Base-by-base conservation (phyloP, 2,113 vertebrate genomes). In the Hippocampus mohnikei region DNA sequence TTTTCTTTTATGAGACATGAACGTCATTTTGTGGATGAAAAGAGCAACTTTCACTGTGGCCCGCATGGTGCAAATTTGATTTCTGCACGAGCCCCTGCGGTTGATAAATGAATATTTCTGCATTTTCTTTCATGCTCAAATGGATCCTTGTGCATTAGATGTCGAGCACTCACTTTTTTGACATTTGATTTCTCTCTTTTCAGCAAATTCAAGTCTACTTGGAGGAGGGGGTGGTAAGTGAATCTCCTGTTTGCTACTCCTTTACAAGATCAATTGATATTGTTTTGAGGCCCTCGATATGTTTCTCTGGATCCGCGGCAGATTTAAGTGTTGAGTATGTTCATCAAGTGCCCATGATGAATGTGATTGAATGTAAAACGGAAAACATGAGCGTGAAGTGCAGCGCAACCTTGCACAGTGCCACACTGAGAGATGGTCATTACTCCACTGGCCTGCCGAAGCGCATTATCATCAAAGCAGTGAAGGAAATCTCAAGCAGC, bases 141-240 rank as follows among this genome's bases (percentile, higher is more conserved):
- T 27, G 18, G 18, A 58, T 27, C 55, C 2, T 1, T 58, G 33
- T 59, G 25, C 37, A 16, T 60, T 5, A 11, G 8, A 11, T 3
- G 21, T n/a, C n/a, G 8, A 53, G 20, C 6, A 50, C 15, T 50
- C 48, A 18, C 42, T 33, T 46, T 20, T 71, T 7, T 65, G 63
- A 65, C 63, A 65, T 48, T 44, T 77, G 87, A 67, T 87, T 73
- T 86, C 8, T 88, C 87, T 90, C 68, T 76, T 89, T 84, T 81
- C 87, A 99, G 97, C 97, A 87, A 99, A 99, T 93, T 93, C 95
- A 86, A 96, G 93, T 93, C 96, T 99, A 85, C 95, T 97, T 80
- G 97, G 97, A 86, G 97, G 97, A 76, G 97, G 97, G 11, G 97
- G 97, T 91, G 97, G 97, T 99, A 87, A 96, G 97, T 93, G 25